Evolutionary conservation across 2,113 vertebrate species (phyloP), one percentile per base, ranked within the genome.

Genomic region (Prietella phreatophila): DNA sequence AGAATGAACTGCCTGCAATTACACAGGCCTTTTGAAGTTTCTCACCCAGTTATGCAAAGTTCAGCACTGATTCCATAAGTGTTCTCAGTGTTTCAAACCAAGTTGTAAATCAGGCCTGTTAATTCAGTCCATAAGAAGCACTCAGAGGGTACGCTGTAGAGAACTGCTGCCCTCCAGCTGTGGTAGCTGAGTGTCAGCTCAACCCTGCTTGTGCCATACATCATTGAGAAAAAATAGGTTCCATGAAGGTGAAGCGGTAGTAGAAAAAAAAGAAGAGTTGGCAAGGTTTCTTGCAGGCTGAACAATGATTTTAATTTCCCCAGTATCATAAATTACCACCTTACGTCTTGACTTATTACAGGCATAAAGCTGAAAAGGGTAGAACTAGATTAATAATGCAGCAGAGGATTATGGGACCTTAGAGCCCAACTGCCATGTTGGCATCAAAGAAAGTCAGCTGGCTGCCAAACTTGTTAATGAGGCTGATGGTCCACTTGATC

Each of bases 261-360:
- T 33, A 82, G 69, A 60, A 83, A 83, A 36, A 42, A 76, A 83
- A 88, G 65, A 87, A 87, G 73, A 87, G 63, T 85, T 88, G 85
- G 91, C 87, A 89, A 91, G 92, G 91, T 90, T 91, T 91, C 92
- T 92, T 88, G 90, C 82, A 90, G 89, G 78, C 89, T 88, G 88
- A 87, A 90, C 91, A 91, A 91, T 92, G 90, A 91, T 91, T 93
- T 92, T 93, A 93, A 93, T 93, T 92, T 92, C 86, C 91, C 84
- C 60, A 76, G 89, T 87, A 86, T 91, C 91, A 91, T 93, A 92
- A 93, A 93, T 93, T 92, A 93, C 88, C 79, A 71, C 87, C 82
- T 84, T 89, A 89, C 82, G 87, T 91, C 91, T 92, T 88, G 87
- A 89, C 91, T 91, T 92, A 92, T 91, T 91, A 90, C 89, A 89